Base-by-base conservation (phyloP, 1,140 invertebrate genomes). In the Monomorium pharaonis region DNA sequence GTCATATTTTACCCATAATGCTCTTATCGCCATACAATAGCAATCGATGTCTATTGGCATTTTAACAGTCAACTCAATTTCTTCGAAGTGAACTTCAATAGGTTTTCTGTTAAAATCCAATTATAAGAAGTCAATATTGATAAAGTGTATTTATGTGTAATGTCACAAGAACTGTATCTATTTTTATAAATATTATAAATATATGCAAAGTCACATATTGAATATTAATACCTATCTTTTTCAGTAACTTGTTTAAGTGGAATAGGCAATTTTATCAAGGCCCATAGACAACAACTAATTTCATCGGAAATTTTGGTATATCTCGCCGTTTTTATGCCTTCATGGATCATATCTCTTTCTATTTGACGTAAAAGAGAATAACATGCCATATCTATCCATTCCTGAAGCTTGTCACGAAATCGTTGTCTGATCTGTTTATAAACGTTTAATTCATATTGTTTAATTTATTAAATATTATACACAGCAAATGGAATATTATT, bases 1-100 rank as follows among this genome's bases (percentile, higher is more conserved):
- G 86, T 97, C 96, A 86, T 96, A 97, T 76, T 95, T 95, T 6
- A 96, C 80, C 95, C 96, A 96, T 60, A 97, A 93, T 9, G 95
- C 95, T 58, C 97, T 94, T 24, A 97, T 91, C 0, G 96, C 96
- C 42, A 96, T 95, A 44, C 95, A 95, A 62, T 96, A 95, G 27
- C 96, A 95, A 62, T 95, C 92, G 0, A 96, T 90, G 10, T 95
- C 94, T 16, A 93, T 81, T 0, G 97, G 97, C 86, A 97, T 93
- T 10, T 96, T 95, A 2, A 97, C 92, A 5, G 93, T 93, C 76
- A 97, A 91, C 14, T 96, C 94, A 42, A 97, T 92, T 51, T 96
- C 94, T 30, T 95, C 92, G 86, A 97, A 97, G 18, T 94, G 89
- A 2, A 97, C 94, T 86, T 96, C 95, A 12, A 96, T 95, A 24